Evolutionary conservation across 2,797 vertebrate species (phyloP), one percentile per base, ranked within the genome.

Genomic region (Myotis daubentonii): DNA sequence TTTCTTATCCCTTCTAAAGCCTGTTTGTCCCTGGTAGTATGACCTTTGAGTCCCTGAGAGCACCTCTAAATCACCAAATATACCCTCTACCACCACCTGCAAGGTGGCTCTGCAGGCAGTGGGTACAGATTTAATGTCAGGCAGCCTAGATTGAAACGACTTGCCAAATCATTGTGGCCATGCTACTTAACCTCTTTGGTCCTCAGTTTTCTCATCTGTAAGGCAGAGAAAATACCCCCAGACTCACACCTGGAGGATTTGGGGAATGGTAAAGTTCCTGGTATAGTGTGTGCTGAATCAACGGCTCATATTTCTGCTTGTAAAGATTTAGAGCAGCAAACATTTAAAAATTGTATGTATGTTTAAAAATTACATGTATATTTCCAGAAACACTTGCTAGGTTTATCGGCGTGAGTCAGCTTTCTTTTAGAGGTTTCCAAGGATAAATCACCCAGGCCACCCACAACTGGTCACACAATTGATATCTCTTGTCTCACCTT

Each of bases 311-410:
- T 70, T 82, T 86, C 72, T 94, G 72, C 55, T 85, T 28, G 23
- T 23, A 86, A 86, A 71, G 74, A 74, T 81, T 66, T 91, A 74
- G 66, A 90, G 72, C 47, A 87, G 70, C 41, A 68, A 76, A 91
- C 28, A 41, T 51, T 66, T 25, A 41, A 94, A 65, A 76, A 41
- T 70, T 82, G 44, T 57, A 60, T 51, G 41, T 44, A 19, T 47
- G 10, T 57, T 76, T 33, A n/a, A 92, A 49, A 82, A 55, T 57
- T 70, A 44, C n/a, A 70, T 33, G 30, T 44, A 19, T 41, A 68
- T 82, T 88, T 88, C 23, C n/a, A 82, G 23, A 87, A 81, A 87
- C 38, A 87, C 33, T 81, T 93, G 68, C 36, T 74, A 70, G 47
- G 66, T 53, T 80, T 89, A 47, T 66, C 66, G 85, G 16, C 16